Conservation (phyloP, 2,888 invertebrate genomes). For the Dioctria rufipes region DNA sequence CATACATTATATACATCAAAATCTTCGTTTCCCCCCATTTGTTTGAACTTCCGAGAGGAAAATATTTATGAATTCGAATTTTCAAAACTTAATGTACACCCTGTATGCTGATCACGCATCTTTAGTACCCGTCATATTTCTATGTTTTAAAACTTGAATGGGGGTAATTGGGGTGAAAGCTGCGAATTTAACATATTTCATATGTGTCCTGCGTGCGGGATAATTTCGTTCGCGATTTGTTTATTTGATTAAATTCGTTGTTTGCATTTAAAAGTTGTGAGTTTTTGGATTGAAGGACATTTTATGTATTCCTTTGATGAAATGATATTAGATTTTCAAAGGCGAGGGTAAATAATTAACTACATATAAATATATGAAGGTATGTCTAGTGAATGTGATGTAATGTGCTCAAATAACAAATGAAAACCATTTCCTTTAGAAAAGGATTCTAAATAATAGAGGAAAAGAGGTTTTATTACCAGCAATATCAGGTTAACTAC, state of each 20-base stretch:
- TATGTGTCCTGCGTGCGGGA: conserved; percentile 16
- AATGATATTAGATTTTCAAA: too few species aligned
- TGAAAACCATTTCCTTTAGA: too few species aligned
- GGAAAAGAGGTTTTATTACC: too few species aligned
- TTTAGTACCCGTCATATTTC: conserved; percentile 28
- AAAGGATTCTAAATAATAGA: too few species aligned
- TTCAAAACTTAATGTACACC: conserved; percentile 31
- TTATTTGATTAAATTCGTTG: background rate
- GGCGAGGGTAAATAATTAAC: too few species aligned
- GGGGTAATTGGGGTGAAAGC: conserved; percentile 41
- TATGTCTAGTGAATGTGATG: too few species aligned
- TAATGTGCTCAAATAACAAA: too few species aligned
- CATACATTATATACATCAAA: conserved; percentile 30
- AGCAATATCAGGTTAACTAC: too few species aligned
- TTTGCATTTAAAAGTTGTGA: too few species aligned
- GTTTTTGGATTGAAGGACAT: too few species aligned
- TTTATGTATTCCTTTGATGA: too few species aligned
- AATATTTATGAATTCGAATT: conserved; percentile 27
- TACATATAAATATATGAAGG: too few species aligned
- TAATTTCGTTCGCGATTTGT: conserved; percentile 25
- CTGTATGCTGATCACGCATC: conserved; percentile 37
- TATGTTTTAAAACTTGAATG: conserved; percentile 26
- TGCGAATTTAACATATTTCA: conserved; percentile 38
- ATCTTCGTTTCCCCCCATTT: conserved; percentile 29
- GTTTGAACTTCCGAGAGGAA: background rate